These are phyloP conservation scores for Nycticebus coucang DNA, from an alignment of 2,113 vertebrate genomes.

Conservation along the genomic window DNA sequence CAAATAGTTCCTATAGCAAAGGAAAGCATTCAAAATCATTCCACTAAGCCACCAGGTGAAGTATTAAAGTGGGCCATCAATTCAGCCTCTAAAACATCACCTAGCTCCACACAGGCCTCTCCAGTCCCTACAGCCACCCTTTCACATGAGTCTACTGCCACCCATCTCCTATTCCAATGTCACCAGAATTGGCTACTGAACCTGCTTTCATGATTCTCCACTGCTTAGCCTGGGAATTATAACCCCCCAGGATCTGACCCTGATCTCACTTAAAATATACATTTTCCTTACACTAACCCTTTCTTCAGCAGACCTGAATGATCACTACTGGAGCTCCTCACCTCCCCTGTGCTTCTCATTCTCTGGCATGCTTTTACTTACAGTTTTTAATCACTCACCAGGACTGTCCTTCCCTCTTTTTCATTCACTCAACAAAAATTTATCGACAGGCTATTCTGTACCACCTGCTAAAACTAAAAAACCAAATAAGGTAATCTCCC, in stretches of 20 bases:
- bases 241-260: not conserved
- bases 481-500: not conserved
- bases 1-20: constrained; percentile 60
- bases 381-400: not conserved
- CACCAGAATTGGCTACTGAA: not conserved
- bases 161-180: not conserved
- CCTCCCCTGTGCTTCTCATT: not conserved
- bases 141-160: not conserved
- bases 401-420: not conserved
- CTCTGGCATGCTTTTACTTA: too few species aligned
- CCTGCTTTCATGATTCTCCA: not conserved
- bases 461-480: constrained; percentile 45
- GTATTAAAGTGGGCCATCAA: constrained; percentile 46
- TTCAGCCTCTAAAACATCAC: constrained; percentile 48
- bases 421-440: constrained; percentile 32
- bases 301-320: not conserved
- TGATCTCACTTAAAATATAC: not conserved
- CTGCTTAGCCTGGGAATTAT: not conserved
- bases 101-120: not conserved
- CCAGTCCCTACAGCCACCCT: not conserved
- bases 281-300: not conserved
- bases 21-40: constrained; percentile 49
- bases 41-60: constrained; percentile 1
- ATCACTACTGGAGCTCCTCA: not conserved
- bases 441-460: too few species aligned